Evolutionary conservation across 1,140 invertebrate species (phyloP).

Genomic region (Drosophila persimilis): DNA sequence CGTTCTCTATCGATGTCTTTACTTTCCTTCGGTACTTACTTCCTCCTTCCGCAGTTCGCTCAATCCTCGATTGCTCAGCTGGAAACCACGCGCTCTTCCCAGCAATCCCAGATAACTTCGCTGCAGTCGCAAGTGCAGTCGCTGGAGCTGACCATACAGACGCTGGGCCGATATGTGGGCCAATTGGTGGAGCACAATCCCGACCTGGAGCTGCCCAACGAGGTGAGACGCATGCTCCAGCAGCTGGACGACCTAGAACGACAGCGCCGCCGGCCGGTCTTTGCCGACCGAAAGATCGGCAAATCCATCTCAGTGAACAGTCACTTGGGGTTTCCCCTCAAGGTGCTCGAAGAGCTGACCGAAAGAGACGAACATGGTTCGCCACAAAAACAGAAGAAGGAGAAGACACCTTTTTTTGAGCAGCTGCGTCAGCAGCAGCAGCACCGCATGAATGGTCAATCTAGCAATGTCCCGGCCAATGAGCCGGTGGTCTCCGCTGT

Average conservation of each 20-base stretch:
- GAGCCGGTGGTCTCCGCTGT: not conserved
- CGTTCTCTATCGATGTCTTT: not conserved
- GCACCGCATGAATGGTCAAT: conserved; percentile 45
- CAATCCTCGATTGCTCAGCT: conserved; percentile 86
- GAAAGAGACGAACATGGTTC: conserved; percentile 83
- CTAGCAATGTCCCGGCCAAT: conserved; percentile 16
- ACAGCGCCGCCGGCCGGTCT: conserved; percentile 74
- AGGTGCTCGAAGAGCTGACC: conserved; percentile 84
- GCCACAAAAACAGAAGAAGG: conserved; percentile 83
- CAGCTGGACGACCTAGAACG: conserved; percentile 84
- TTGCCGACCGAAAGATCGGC: conserved; percentile 81
- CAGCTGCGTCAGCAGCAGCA: conserved; percentile 77
- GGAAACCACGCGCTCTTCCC: conserved; percentile 85
- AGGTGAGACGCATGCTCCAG: conserved; percentile 86
- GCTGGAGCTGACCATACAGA: conserved; percentile 86
- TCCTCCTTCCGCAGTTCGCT: conserved; percentile 83
- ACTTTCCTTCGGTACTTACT: not conserved
- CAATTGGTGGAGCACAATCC: conserved; percentile 85
- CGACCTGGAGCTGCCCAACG: conserved; percentile 87
- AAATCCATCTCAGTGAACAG: conserved; percentile 82
- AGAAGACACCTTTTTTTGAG: conserved; percentile 83
- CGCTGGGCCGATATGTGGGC: conserved; percentile 86
- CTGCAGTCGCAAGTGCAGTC: conserved; percentile 87
- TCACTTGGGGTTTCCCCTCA: conserved; percentile 84
- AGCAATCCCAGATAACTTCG: conserved; percentile 85